phyloP scores from a whole-genome alignment of 2,113 vertebrate genomes.

The Naja naja region DNA sequence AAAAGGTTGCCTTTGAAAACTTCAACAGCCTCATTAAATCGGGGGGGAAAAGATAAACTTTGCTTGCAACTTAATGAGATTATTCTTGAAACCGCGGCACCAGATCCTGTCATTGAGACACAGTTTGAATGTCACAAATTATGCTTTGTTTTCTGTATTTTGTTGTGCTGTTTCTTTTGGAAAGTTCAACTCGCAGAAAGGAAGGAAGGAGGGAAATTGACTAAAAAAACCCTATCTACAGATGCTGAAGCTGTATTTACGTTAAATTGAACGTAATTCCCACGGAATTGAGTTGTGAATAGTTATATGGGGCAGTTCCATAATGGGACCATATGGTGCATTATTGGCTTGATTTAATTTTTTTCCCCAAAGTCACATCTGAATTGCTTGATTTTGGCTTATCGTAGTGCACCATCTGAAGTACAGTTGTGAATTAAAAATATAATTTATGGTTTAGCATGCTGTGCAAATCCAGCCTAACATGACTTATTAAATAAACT shows the following conservation, averaged over 20 bases:
- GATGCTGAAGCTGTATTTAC: background rate
- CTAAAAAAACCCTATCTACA: background rate
- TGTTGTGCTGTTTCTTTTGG: conserved; percentile 40
- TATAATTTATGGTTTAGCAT: background rate
- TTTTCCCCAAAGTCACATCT: background rate
- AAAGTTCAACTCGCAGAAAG: conserved; percentile 41
- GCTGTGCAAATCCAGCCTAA: background rate
- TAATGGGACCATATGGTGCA: background rate
- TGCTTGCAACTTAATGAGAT: conserved; percentile 43
- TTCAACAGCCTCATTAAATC: conserved; percentile 65
- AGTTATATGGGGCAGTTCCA: background rate
- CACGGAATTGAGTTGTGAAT: background rate
- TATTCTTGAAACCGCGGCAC: conserved; percentile 40
- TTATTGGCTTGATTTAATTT: background rate
- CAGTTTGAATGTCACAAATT: background rate
- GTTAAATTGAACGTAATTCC: background rate
- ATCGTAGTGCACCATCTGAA: background rate
- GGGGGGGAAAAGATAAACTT: conserved; percentile 54
- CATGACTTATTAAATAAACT: background rate
- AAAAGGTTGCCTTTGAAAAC: background rate
- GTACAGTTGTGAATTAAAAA: background rate
- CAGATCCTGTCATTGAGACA: conserved; percentile 18
- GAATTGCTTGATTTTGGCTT: background rate
- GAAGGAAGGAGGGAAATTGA: background rate
- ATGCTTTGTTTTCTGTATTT: background rate